Percentiles rank a stretch among this genome's conserved stretches.
Evolutionary conservation across 2,888 invertebrate genomes (phyloP).

Genomic region (Aelia acuminata): DNA sequence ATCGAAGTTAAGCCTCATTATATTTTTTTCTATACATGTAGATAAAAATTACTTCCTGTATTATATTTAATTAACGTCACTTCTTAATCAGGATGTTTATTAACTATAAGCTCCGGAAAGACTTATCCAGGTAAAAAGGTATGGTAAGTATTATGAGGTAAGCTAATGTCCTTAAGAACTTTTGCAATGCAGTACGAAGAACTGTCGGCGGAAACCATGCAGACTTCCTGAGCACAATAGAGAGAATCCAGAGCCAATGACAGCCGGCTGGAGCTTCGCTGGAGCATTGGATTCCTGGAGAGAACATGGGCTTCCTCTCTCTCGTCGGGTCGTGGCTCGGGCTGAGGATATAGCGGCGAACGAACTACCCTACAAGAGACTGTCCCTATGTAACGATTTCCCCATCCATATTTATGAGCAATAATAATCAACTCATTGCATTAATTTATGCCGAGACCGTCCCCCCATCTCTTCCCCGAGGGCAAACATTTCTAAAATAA

Average conservation of each 20-base stretch:
- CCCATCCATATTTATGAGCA: constrained; percentile 64
- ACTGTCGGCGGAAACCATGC: neutral
- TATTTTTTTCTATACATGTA: too few relatives aligned
- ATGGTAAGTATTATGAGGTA: neutral
- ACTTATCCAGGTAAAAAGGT: neutral
- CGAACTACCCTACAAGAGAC: constrained; percentile 25
- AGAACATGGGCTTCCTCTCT: neutral
- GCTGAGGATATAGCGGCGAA: neutral
- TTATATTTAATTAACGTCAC: too few relatives aligned
- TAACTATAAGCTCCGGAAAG: too few relatives aligned
- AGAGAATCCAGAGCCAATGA: neutral
- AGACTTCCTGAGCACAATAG: neutral
- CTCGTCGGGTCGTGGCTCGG: neutral
- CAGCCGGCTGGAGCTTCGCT: neutral
- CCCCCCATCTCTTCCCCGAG: neutral
- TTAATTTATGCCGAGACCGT: constrained; percentile 61
- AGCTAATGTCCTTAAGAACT: neutral
- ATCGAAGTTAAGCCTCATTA: too few relatives aligned
- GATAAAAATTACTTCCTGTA: too few relatives aligned
- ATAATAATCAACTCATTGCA: constrained; percentile 64
- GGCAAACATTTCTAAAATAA: constrained; percentile 49
- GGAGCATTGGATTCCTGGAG: neutral
- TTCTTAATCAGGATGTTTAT: too few relatives aligned
- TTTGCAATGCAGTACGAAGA: neutral
- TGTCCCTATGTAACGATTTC: constrained; percentile 60